Evolutionary conservation across 1,140 invertebrate genomes (phyloP), one percentile per base, ranked within the genome.

Genomic region (Prorops nasuta): DNA sequence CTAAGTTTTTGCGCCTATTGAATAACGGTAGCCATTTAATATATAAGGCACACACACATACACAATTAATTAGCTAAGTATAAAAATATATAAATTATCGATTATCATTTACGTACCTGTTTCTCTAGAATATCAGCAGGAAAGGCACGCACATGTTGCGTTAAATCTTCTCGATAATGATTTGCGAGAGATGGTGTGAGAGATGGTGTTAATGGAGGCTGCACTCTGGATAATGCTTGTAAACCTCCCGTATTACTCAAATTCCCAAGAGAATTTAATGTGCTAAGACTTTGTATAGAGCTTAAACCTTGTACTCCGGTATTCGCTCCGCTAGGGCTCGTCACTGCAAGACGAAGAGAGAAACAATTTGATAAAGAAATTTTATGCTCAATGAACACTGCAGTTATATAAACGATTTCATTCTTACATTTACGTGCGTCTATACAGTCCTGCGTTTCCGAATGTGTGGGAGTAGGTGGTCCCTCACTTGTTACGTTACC

Each of bases 111-210:
- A 9, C 14, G 38, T 77, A 95, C 94, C 85, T 96, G 93, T 83
- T 91, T 92, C 78, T 97, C 94, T 51, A 94, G 80, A 63, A 89
- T 86, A 67, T 97, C 93, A 12, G 91, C 91, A 48, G 91, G 91
- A 90, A 94, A 97, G 38, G 89, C 90, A 55, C 86, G 85, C 44
- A 97, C 93, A 77, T 98, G 95, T 64, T 85, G 83, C 50, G 93
- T 92, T 57, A 97, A 81, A 78, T 95, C 90, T 71, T 92, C 86
- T 56, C 92, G 84, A 77, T 92, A 93, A 80, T 96, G 92, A 79
- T 96, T 93, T 52, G 90, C 88, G 58, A 96, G 81, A 53, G 90
- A 92, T 28, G 93, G 90, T 63, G 91, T 93, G 60, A 96, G 80
- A 69, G 87, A 86, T 34, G 88, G 88, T 49, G 69, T 76, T 14